Conservation (phyloP, 2,113 vertebrate genomes). For the Menidia beryllina region DNA sequence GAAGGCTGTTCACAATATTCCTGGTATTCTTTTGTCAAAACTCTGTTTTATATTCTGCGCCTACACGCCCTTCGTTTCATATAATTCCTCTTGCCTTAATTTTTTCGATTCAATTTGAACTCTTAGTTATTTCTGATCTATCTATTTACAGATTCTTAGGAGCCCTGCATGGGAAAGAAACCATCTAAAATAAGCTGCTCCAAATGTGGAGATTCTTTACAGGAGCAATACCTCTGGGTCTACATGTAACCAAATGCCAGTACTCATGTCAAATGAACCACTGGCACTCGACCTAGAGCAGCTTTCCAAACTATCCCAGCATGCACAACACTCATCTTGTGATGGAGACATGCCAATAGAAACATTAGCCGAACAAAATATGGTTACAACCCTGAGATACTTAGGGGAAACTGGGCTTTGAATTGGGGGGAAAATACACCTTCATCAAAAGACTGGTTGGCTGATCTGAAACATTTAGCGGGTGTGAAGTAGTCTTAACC, state of each 20-base stretch:
- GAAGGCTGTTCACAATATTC: conserved; percentile 68
- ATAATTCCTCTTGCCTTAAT: conserved; percentile 28
- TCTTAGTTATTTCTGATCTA: conserved; percentile 34
- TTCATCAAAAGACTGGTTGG: conserved; percentile 22
- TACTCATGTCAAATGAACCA: conserved; percentile 57
- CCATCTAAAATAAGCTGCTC: conserved; percentile 12
- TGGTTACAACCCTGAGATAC: conserved; percentile 56
- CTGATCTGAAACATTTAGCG: conserved; percentile 38
- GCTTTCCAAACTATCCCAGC: conserved; percentile 65
- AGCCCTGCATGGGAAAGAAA: conserved; percentile 15
- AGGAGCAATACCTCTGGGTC: conserved; percentile 22
- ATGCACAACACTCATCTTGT: conserved; percentile 56
- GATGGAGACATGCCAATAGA: conserved; percentile 67
- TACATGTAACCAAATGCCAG: conserved; percentile 48
- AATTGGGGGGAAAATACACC: neutral
- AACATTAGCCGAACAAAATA: conserved; percentile 73
- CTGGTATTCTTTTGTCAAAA: conserved; percentile 66
- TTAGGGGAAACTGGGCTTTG: conserved; percentile 41
- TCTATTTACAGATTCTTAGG: conserved; percentile 25
- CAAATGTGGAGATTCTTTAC: conserved; percentile 41
- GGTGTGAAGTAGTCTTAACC: conserved; percentile 32
- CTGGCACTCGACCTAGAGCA: conserved; percentile 54
- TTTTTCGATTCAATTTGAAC: conserved; percentile 42
- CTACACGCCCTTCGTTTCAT: conserved; percentile 23
- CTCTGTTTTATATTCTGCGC: conserved; percentile 66